Conservation (phyloP, 35 echinoderm and acorn worm species). For the Lytechinus pictus region DNA sequence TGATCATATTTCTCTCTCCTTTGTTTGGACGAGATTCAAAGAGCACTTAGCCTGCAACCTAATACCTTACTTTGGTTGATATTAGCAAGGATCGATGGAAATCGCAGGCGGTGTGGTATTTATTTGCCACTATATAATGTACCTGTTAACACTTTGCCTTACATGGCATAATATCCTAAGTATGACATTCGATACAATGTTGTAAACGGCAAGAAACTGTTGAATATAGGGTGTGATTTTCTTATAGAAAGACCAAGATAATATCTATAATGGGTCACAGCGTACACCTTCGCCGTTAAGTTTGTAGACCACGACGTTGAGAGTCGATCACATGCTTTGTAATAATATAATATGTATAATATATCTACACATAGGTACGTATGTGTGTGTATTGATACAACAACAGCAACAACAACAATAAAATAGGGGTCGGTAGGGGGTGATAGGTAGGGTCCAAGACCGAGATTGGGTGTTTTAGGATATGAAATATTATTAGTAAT, state of each 20-base stretch:
- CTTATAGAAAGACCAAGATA: background rate
- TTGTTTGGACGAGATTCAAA: background rate
- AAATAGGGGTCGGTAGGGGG: no score
- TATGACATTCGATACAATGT: background rate
- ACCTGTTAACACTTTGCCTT: background rate
- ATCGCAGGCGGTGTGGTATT: background rate
- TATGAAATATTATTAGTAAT: no score
- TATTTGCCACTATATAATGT: background rate
- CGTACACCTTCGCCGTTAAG: no score
- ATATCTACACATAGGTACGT: no score
- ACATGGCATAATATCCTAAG: background rate
- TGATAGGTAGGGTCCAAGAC: no score
- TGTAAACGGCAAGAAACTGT: background rate
- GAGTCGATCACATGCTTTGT: no score
- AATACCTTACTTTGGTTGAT: constrained; percentile 4
- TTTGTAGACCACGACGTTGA: no score
- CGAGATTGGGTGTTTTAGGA: no score
- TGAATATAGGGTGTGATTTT: background rate
- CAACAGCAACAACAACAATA: no score
- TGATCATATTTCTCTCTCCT: background rate
- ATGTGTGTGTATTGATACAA: no score
- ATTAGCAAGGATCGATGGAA: background rate
- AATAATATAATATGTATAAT: no score
- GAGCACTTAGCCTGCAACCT: background rate
- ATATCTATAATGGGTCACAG: background rate